A percentile compares a stretch with the other conserved stretches of the same genome.
phyloP scores from a whole-genome alignment of 1,140 invertebrate species.

The Drosophila hydei region DNA sequence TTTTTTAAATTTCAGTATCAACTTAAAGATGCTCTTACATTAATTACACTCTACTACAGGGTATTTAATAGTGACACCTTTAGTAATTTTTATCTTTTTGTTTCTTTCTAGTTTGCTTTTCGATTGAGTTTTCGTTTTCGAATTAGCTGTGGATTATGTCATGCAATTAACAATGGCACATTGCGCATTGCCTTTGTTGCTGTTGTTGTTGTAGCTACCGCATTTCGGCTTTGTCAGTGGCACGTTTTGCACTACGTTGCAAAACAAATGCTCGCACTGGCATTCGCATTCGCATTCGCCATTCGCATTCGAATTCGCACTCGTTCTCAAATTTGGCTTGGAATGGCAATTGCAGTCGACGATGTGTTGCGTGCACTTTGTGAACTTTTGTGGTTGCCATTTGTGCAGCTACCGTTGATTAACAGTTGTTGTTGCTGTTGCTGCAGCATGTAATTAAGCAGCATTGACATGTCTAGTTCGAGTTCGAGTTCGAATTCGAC shows the following conservation, averaged over 20 bases:
- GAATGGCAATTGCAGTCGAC: conserved; percentile 42
- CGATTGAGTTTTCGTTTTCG: conserved; percentile 78
- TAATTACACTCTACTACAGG: neutral
- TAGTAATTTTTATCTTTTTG: neutral
- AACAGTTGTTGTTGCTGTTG: conserved; percentile 37
- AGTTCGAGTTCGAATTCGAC: conserved; percentile 42
- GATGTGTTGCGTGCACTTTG: conserved; percentile 73
- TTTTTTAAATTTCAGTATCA: no score
- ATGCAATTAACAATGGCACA: conserved; percentile 81
- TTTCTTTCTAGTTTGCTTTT: conserved; percentile 41
- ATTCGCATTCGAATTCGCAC: conserved; percentile 44
- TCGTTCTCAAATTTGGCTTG: conserved; percentile 40
- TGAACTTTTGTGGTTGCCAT: conserved; percentile 57
- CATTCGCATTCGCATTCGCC: conserved; percentile 1
- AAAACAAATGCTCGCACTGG: conserved; percentile 21
- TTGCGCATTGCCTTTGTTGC: conserved; percentile 48
- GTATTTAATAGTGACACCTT: neutral
- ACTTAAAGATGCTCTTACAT: no score
- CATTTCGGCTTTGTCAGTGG: conserved; percentile 65
- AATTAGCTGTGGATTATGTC: conserved; percentile 77
- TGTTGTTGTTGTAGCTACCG: conserved; percentile 54
- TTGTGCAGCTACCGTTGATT: conserved; percentile 45
- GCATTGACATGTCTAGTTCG: conserved; percentile 77
- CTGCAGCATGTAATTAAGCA: conserved; percentile 73
- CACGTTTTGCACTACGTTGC: conserved; percentile 50